Evolutionary conservation across 2,113 vertebrate genomes (phyloP).

Genomic region (Perca flavescens): DNA sequence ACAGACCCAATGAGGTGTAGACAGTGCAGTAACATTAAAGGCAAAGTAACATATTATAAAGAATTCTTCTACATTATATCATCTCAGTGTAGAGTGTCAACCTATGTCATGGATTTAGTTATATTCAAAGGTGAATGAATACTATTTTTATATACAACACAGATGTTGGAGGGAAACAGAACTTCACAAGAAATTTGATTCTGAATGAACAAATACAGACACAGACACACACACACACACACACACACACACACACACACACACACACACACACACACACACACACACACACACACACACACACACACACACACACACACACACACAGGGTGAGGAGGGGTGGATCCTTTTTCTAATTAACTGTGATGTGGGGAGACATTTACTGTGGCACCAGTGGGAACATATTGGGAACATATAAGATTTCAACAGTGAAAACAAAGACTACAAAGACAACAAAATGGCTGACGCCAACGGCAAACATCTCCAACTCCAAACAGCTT

Average conservation of each 20-base stretch:
- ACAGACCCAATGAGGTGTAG: neutral
- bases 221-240: neutral
- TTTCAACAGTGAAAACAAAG: constrained; percentile 13
- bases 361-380: constrained; percentile 18
- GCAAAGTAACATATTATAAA: neutral
- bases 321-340: constrained; percentile 27
- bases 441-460: constrained; percentile 39
- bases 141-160: neutral
- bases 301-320: neutral
- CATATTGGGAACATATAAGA: neutral
- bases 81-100: neutral
- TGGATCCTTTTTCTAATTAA: constrained; percentile 28
- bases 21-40: neutral
- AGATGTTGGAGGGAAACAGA: neutral
- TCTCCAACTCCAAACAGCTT: constrained; percentile 18
- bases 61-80: neutral
- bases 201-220: constrained; percentile 28
- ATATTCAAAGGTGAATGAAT: neutral
- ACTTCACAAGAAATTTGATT: constrained; percentile 4
- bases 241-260: too few species aligned
- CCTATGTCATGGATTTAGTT: neutral
- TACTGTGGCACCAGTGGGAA: constrained; percentile 18
- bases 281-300: neutral
- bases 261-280: neutral
- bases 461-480: constrained; percentile 10